Conservation (phyloP, 2,113 vertebrate genomes). For the Gavialis gangeticus region DNA sequence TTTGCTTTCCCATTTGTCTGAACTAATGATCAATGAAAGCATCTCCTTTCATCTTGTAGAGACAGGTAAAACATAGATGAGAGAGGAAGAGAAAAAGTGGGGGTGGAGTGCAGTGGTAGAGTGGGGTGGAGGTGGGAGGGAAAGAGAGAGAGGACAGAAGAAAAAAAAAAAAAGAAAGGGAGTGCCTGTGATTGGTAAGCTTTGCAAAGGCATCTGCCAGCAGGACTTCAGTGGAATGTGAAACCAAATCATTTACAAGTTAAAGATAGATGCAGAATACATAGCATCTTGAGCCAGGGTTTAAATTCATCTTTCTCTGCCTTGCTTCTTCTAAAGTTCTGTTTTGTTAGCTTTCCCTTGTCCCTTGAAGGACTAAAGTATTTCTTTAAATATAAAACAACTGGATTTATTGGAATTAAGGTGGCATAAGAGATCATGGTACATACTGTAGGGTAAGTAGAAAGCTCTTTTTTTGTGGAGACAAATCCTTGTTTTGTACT, state of each 20-base stretch:
- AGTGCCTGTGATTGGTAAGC: slow-evolving; percentile 86
- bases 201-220: slow-evolving; percentile 83
- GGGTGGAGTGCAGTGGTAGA: neutral
- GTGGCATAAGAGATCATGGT: slow-evolving; percentile 79
- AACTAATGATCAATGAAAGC: slow-evolving; percentile 65
- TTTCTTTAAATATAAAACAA: slow-evolving; percentile 48
- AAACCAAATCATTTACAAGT: slow-evolving; percentile 92
- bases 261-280: slow-evolving; percentile 95
- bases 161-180: slow-evolving; percentile 66
- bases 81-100: neutral
- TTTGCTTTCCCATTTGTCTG: slow-evolving; percentile 44
- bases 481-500: neutral
- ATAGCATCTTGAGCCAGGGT: slow-evolving; percentile 82
- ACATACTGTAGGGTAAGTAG: slow-evolving; percentile 86
- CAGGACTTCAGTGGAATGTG: slow-evolving; percentile 92
- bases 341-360: slow-evolving; percentile 63
- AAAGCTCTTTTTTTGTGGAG: slow-evolving; percentile 37
- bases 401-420: slow-evolving; percentile 67
- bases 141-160: neutral
- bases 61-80: slow-evolving; percentile 78
- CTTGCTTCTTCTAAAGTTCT: slow-evolving; percentile 58
- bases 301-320: slow-evolving; percentile 82
- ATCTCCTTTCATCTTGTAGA: slow-evolving; percentile 55
- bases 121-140: neutral
- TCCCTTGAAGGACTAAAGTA: slow-evolving; percentile 28